A percentile compares a stretch with the other conserved stretches of the same genome.
These are phyloP conservation scores for Cerceris rybyensis DNA, from an alignment of 2,888 invertebrate genomes.

Conservation along the genomic window DNA sequence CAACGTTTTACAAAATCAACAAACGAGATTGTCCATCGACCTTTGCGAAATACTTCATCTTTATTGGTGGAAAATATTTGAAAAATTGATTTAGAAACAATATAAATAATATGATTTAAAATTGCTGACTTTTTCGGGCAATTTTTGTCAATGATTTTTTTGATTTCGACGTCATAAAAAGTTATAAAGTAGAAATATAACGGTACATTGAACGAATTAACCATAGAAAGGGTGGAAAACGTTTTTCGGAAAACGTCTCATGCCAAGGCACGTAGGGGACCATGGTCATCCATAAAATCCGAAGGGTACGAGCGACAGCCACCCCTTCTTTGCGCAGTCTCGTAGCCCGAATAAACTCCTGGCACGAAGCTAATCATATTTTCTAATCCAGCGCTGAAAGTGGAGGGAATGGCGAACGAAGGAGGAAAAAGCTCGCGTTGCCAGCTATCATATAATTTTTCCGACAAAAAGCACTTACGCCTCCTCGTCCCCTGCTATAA, in stretches of 20 bases:
- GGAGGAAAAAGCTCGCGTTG: conserved; percentile 70
- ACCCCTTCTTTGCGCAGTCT: conserved; percentile 55
- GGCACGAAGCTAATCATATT: conserved; percentile 79
- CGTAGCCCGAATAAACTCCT: conserved; percentile 69
- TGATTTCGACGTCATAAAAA: background rate
- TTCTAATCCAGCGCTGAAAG: conserved; percentile 77
- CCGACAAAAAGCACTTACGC: conserved; percentile 80
- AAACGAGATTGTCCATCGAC: too few species aligned
- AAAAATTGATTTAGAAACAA: too few species aligned
- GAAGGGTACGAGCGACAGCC: conserved; percentile 67
- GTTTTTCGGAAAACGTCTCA: conserved; percentile 55
- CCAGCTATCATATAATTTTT: conserved; percentile 79
- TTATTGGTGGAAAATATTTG: too few species aligned
- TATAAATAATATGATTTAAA: too few species aligned
- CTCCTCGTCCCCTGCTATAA: conserved; percentile 62
- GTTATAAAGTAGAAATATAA: background rate
- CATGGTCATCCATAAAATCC: conserved; percentile 74
- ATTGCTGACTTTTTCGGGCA: too few species aligned
- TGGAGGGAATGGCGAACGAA: conserved; percentile 62
- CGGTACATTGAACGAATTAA: conserved; percentile 52
- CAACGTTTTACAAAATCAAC: conserved; percentile 30
- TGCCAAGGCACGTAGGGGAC: conserved; percentile 69
- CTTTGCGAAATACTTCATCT: too few species aligned
- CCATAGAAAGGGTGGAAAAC: conserved; percentile 29
- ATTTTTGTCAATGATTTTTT: too few species aligned